Evolutionary conservation across 2,113 vertebrate species (phyloP).

Genomic region (Aptenodytes forsteri): DNA sequence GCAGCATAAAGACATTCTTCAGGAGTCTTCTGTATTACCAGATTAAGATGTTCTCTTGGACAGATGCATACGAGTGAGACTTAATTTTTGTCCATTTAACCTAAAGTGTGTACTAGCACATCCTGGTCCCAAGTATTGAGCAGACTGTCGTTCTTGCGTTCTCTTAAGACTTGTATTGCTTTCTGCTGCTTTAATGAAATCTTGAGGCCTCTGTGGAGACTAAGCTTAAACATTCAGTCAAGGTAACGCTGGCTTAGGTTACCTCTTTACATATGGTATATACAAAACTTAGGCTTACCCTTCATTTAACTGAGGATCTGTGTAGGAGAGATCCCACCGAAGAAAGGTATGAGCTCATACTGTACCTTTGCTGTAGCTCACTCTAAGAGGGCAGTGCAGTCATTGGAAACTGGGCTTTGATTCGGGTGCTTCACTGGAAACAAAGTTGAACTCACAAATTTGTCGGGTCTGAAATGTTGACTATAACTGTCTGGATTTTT

Average conservation of each 20-base stretch:
- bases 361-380: background rate
- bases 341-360: background rate
- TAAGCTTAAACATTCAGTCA: background rate
- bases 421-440: background rate
- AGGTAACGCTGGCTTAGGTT: background rate
- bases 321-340: background rate
- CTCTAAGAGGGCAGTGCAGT: background rate
- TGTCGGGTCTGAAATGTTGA: background rate
- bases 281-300: background rate
- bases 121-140: background rate
- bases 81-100: background rate
- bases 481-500: background rate
- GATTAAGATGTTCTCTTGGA: background rate
- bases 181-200: background rate
- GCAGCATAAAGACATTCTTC: background rate
- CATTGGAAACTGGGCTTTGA: background rate
- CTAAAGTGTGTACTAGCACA: background rate
- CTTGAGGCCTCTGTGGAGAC: background rate
- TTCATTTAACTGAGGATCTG: background rate
- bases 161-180: background rate
- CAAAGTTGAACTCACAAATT: background rate
- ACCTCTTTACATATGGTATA: background rate
- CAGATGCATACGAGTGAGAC: background rate
- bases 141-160: background rate
- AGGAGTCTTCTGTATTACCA: background rate